These are phyloP conservation scores for Lasioglossum pauxillum DNA, from an alignment of 2,888 invertebrate species.

Conservation along the genomic window DNA sequence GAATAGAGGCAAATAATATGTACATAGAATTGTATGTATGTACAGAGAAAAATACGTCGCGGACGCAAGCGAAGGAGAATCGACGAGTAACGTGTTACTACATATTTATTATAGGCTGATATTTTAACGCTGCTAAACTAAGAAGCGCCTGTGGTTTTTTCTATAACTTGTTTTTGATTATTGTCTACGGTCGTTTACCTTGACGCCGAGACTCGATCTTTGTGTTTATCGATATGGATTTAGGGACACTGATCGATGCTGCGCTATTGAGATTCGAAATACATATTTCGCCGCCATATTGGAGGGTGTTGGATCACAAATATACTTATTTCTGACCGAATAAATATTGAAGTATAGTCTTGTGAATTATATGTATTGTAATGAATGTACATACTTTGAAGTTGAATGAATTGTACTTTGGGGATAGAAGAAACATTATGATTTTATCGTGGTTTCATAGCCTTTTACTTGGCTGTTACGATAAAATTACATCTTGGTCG, in stretches of 20 bases:
- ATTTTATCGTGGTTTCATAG: background rate
- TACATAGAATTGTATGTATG: background rate
- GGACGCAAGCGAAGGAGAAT: constrained; percentile 20
- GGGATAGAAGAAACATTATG: background rate
- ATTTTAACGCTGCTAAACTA: constrained; percentile 33
- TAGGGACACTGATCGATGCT: constrained; percentile 42
- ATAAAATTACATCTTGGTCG: background rate
- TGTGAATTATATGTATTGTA: background rate
- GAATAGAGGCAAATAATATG: background rate
- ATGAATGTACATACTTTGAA: background rate
- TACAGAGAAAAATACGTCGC: constrained; percentile 19
- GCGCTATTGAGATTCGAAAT: background rate
- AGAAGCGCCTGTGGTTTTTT: constrained; percentile 1
- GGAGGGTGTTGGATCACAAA: background rate
- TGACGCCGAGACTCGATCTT: background rate
- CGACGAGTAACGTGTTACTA: background rate
- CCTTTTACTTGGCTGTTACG: background rate
- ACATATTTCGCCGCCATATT: background rate
- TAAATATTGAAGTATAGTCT: background rate
- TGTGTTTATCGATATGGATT: background rate
- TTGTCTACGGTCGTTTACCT: constrained; percentile 1
- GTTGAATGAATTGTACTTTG: background rate
- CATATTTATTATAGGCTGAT: background rate
- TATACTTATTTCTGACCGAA: background rate
- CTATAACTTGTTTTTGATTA: background rate